Evolutionary conservation across 2,888 invertebrate species (phyloP).

Genomic region (Sympetrum striolatum): DNA sequence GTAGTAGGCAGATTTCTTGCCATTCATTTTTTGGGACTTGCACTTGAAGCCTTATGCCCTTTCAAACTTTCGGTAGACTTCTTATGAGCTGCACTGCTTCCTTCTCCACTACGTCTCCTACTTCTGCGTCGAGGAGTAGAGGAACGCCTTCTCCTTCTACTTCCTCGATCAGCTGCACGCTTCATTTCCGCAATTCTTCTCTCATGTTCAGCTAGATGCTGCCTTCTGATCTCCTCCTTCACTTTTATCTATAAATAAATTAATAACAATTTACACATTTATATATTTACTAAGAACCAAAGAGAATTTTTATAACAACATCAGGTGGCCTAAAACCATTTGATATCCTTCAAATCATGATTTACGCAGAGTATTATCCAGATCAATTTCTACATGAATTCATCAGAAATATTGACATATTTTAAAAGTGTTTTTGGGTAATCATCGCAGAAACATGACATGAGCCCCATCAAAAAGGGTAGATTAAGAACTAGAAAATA

Average conservation of each 20-base stretch:
- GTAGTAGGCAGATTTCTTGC: not conserved
- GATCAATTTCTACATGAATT: too few species aligned
- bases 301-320: too few species aligned
- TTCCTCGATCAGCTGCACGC: conserved; percentile 58
- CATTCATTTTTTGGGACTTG: conserved; percentile 36
- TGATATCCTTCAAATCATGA: too few species aligned
- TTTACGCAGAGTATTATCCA: too few species aligned
- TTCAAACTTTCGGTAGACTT: not conserved
- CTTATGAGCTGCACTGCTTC: conserved; percentile 3
- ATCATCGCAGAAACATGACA: too few species aligned
- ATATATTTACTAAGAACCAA: too few species aligned
- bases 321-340: too few species aligned
- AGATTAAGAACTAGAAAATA: too few species aligned
- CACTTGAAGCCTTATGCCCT: not conserved
- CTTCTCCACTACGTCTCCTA: conserved; percentile 36
- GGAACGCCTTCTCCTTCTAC: not conserved
- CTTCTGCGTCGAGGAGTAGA: conserved; percentile 17
- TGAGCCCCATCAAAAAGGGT: too few species aligned
- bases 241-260: conserved; percentile 74
- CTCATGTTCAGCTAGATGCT: conserved; percentile 87
- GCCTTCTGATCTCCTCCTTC: conserved; percentile 85
- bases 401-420: too few species aligned
- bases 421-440: too few species aligned
- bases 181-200: conserved; percentile 77
- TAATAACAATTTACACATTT: too few species aligned